These are phyloP conservation scores for Lydus trimaculatus DNA, from an alignment of 2,888 invertebrate species.

Conservation along the genomic window DNA sequence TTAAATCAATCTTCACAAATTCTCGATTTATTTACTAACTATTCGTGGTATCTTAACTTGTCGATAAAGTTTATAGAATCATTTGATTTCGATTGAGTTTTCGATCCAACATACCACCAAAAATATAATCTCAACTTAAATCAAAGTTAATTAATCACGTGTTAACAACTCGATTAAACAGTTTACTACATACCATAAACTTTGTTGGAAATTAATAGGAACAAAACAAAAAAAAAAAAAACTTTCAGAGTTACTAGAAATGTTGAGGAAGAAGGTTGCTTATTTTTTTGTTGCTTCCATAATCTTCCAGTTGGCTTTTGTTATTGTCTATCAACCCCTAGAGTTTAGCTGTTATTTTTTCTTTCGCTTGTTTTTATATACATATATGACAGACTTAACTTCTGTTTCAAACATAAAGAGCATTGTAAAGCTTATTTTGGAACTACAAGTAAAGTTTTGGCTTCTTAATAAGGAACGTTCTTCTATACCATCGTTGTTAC, in stretches of 20 bases:
- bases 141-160: constrained; percentile 29
- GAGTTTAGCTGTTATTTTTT: too few species aligned
- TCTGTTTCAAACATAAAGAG: too few species aligned
- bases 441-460: too few species aligned
- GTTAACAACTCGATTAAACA: constrained; percentile 20
- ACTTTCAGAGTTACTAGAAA: background rate
- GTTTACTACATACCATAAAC: constrained; percentile 15
- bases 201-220: constrained; percentile 8
- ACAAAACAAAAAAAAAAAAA: background rate
- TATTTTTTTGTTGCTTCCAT: background rate
- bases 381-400: too few species aligned
- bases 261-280: background rate
- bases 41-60: background rate
- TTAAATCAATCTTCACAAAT: background rate
- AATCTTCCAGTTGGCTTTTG: background rate
- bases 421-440: too few species aligned
- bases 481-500: too few species aligned
- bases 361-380: too few species aligned
- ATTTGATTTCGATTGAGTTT: background rate
- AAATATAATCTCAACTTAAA: constrained; percentile 1
- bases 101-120: background rate
- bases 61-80: background rate
- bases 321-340: too few species aligned
- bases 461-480: too few species aligned
- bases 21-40: background rate